A percentile compares a stretch with the other conserved stretches of the same genome.
Evolutionary conservation across 2,797 vertebrate genomes (phyloP).

Genomic region (Peromyscus nudipes): DNA sequence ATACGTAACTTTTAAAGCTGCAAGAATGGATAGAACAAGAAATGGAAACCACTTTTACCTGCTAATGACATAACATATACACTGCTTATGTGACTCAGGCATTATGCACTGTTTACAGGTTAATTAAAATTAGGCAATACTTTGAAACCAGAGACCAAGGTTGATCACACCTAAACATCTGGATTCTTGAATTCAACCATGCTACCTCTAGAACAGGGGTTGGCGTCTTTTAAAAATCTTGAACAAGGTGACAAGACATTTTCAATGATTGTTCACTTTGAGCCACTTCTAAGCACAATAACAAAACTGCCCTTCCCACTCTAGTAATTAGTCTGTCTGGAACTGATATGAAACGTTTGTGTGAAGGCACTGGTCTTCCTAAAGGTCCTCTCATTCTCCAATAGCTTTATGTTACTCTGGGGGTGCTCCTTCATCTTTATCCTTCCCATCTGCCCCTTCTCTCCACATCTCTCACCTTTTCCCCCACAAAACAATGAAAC

Average conservation of each 20-base stretch:
- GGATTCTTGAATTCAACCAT: constrained; percentile 22
- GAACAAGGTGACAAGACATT: constrained; percentile 37
- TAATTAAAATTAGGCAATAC: constrained; percentile 67
- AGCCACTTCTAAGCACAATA: not conserved
- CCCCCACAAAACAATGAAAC: not conserved
- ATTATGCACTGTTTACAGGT: constrained; percentile 53
- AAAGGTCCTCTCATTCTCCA: not conserved
- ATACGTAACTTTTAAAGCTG: constrained; percentile 81
- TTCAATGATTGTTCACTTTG: constrained; percentile 14
- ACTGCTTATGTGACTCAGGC: constrained; percentile 68
- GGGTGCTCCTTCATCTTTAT: not conserved
- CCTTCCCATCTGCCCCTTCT: not conserved
- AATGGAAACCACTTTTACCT: constrained; percentile 76
- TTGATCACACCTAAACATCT: constrained; percentile 43
- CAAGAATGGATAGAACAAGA: constrained; percentile 81
- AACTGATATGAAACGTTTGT: not conserved
- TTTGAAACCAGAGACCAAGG: constrained; percentile 65
- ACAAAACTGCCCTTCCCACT: not conserved
- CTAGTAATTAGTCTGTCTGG: not conserved
- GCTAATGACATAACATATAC: constrained; percentile 69
- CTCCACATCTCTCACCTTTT: not conserved
- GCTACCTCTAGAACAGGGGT: constrained; percentile 69
- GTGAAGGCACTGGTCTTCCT: not conserved
- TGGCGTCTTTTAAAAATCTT: constrained; percentile 70
- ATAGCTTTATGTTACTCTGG: not conserved